Evolutionary conservation across 2,113 vertebrate species (phyloP).

Genomic region (Ailurus styani): DNA sequence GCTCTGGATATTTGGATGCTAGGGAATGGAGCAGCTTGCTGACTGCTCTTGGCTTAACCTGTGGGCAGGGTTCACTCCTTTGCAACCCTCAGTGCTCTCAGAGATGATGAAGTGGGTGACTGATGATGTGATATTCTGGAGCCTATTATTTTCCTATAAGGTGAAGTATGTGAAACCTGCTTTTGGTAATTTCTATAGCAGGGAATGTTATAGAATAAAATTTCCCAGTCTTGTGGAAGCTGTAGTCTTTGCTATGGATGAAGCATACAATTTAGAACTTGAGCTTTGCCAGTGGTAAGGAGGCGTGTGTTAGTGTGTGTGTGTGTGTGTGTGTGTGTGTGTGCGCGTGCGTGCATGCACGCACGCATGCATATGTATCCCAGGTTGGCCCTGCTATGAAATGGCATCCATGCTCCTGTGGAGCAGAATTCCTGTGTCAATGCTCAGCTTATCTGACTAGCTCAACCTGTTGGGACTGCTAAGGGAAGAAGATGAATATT

Average conservation of each 20-base stretch:
- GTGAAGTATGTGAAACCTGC: not conserved
- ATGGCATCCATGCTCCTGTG: not conserved
- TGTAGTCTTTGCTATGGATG: not conserved
- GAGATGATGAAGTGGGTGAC: not conserved
- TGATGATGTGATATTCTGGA: not conserved
- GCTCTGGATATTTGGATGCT: not conserved
- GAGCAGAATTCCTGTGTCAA: not conserved
- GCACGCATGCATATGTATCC: too few relatives aligned
- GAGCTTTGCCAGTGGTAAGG: not conserved
- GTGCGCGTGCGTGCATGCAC: not conserved
- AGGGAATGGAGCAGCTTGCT: not conserved
- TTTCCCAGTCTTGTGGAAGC: not conserved
- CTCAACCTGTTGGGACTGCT: not conserved
- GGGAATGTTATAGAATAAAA: not conserved
- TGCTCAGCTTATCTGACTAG: not conserved
- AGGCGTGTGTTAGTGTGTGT: not conserved
- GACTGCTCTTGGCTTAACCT: not conserved
- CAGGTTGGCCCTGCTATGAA: not conserved
- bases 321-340: not conserved
- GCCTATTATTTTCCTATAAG: not conserved
- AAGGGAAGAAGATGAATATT: not conserved
- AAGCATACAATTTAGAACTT: not conserved
- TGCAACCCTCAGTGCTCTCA: not conserved
- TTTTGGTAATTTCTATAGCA: slow-evolving; percentile 13
- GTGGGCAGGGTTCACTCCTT: not conserved